Percentiles rank a stretch among this genome's conserved stretches.
These are phyloP conservation scores for Tyrannus savana DNA, from an alignment of 2,113 vertebrate species.

Conservation along the genomic window DNA sequence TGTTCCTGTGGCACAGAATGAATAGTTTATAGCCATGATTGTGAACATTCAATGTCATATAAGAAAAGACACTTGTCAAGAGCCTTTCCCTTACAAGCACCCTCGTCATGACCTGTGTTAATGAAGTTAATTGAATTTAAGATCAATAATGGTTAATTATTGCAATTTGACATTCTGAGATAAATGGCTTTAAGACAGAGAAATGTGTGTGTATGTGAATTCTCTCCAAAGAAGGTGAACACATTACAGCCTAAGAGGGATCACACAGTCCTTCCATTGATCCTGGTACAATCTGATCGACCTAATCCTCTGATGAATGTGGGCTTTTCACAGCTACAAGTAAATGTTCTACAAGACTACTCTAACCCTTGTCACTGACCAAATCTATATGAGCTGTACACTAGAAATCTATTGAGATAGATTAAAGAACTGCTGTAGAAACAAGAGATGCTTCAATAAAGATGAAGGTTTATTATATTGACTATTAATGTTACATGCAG, in stretches of 20 bases:
- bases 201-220: constrained; percentile 73
- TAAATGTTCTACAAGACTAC: constrained; percentile 85
- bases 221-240: constrained; percentile 75
- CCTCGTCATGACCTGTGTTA: constrained; percentile 89
- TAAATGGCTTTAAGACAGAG: constrained; percentile 87
- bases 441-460: constrained; percentile 77
- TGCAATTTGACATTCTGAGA: constrained; percentile 97
- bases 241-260: constrained; percentile 77
- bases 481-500: constrained; percentile 74
- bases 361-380: constrained; percentile 82
- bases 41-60: constrained; percentile 68
- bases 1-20: constrained; percentile 6
- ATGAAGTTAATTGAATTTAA: constrained; percentile 99
- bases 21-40: constrained; percentile 42
- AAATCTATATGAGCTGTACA: constrained; percentile 78
- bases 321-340: constrained; percentile 84
- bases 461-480: constrained; percentile 80
- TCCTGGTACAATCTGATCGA: constrained; percentile 87
- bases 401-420: constrained; percentile 83
- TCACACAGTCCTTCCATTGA: constrained; percentile 86
- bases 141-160: constrained; percentile 99
- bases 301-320: constrained; percentile 86
- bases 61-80: constrained; percentile 80
- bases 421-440: constrained; percentile 77
- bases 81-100: constrained; percentile 80